Evolutionary conservation across 1,140 invertebrate genomes (phyloP).

Genomic region (Heliconius himera): DNA sequence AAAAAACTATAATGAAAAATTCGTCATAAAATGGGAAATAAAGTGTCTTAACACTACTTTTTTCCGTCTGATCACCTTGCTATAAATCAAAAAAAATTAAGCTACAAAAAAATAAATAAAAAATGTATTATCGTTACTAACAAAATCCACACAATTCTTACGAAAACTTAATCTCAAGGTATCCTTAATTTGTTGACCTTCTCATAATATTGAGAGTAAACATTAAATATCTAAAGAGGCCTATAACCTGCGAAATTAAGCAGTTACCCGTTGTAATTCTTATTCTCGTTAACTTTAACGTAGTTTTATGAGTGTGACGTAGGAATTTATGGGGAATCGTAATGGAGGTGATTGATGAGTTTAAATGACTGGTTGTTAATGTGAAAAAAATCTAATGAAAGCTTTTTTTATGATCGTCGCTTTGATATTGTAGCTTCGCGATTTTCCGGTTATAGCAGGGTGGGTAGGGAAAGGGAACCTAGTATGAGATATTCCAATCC

Average conservation of each 20-base stretch:
- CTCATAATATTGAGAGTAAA: constrained; percentile 55
- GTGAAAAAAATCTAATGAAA: neutral
- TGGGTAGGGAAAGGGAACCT: neutral
- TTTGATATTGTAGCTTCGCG: neutral
- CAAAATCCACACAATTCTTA: constrained; percentile 43
- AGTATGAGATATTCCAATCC: no score
- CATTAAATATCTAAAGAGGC: constrained; percentile 62
- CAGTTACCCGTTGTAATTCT: constrained; percentile 50
- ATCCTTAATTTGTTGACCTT: constrained; percentile 70
- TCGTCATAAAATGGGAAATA: no score
- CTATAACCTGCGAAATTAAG: constrained; percentile 66
- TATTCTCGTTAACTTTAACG: constrained; percentile 50
- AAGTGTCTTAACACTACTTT: no score
- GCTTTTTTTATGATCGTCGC: neutral
- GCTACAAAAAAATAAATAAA: no score
- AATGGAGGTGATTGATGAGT: constrained; percentile 15
- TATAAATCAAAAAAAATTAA: no score
- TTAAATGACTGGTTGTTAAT: neutral
- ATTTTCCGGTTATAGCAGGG: neutral
- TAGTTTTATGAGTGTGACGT: constrained; percentile 42
- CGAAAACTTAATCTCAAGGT: constrained; percentile 42
- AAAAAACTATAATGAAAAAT: no score
- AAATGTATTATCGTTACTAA: neutral
- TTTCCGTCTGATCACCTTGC: no score
- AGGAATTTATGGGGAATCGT: constrained; percentile 38